Evolutionary conservation across 2,113 vertebrate species (phyloP), one percentile per base, ranked within the genome.

Genomic region (Chamaetylas fuelleborni): DNA sequence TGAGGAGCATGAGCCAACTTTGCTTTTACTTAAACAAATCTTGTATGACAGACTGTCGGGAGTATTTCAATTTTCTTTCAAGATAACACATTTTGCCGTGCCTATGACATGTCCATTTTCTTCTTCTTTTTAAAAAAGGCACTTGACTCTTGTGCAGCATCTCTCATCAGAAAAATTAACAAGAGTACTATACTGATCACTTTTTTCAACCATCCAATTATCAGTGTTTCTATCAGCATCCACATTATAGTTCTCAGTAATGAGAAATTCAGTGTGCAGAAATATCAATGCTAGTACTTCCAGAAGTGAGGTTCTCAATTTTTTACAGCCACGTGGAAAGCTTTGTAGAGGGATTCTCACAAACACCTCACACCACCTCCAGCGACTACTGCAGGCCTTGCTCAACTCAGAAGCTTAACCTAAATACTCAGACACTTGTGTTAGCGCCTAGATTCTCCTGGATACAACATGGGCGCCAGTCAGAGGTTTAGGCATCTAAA

Each of bases 11-110:
- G 43, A 64, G 53, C 20, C 34, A 92, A 89, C 43, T 79, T 79
- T 71, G 47, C 40, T 56, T 67, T 76, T 65, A 86, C 72, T 86
- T 79, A 86, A 84, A 78, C 14, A 95, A 91, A 92, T 92, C 64
- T 71, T 72, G 12, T 58, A 48, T 31, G 88, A 94, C 91, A 95
- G 66, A 80, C 64, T 88, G 86, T 82, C 62, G 0, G 25, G 42
- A 89, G 12, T 19, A 31, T 60, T 86, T 61, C 74, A 65, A 51
- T 93, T 92, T 86, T 90, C 64, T 67, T 92, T 90, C 81, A 86
- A 81, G 79, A 74, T 78, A 94, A 88, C 45, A 81, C 76, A 76
- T 66, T 88, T 86, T 88, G 82, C 64, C 13, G 5, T 58, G 66
- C 43, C 64, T 66, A 62, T 28, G 43, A 57, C 86, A 77, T 4